These are phyloP conservation scores for Drosophila yakuba DNA, from an alignment of 1,140 invertebrate species.

Conservation along the genomic window DNA sequence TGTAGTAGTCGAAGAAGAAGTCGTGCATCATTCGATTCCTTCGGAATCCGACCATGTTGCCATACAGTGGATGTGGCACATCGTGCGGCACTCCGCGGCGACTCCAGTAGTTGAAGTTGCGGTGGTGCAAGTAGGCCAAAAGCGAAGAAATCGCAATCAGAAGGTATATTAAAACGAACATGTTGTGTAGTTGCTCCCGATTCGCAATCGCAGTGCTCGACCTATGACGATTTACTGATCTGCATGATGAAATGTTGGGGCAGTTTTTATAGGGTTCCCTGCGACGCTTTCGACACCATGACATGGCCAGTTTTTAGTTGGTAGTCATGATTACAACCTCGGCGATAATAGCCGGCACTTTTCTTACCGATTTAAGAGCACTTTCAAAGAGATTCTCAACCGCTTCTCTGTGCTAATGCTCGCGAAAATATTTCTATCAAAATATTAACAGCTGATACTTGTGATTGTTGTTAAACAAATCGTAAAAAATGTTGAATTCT, in stretches of 20 bases:
- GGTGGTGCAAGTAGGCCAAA: conserved; percentile 41
- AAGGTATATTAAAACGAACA: conserved; percentile 56
- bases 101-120: conserved; percentile 83
- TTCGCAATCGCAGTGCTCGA: background rate
- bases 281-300: background rate
- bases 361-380: background rate
- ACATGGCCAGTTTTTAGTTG: background rate
- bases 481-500: background rate
- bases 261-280: conserved; percentile 4
- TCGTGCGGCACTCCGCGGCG: conserved; percentile 83
- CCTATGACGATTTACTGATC: background rate
- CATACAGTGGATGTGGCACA: conserved; percentile 70
- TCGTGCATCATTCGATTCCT: conserved; percentile 31
- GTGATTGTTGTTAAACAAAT: conserved; percentile 34
- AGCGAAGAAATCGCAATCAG: conserved; percentile 52
- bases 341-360: background rate
- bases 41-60: conserved; percentile 73
- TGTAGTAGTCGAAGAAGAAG: conserved; percentile 44
- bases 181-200: conserved; percentile 7
- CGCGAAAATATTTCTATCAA: background rate
- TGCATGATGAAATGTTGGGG: background rate
- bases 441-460: conserved; percentile 10
- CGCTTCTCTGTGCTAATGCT: background rate
- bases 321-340: conserved; percentile 17
- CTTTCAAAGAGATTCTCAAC: background rate